phyloP scores from a whole-genome alignment of 2,797 vertebrate species.

The Silurus lanzhouensis region DNA sequence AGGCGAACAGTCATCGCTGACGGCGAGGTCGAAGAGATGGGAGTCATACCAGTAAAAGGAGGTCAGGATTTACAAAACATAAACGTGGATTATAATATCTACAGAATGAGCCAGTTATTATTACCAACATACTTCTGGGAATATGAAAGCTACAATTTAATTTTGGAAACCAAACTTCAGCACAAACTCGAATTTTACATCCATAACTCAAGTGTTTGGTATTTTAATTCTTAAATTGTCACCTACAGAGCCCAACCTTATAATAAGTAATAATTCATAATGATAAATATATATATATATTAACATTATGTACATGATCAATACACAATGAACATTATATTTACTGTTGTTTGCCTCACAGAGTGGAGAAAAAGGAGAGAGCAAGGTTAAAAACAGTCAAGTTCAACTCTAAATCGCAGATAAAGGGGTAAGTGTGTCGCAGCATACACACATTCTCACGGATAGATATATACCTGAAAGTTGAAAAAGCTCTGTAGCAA shows the following conservation, averaged over 20 bases:
- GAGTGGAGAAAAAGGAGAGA: slow-evolving; percentile 96
- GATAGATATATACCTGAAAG: neutral
- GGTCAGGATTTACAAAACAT: slow-evolving; percentile 67
- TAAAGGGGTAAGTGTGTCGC: slow-evolving; percentile 86
- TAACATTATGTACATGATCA: too few species aligned
- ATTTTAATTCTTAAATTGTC: too few species aligned
- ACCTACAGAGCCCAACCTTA: too few species aligned
- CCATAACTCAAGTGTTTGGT: neutral
- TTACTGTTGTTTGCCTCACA: slow-evolving; percentile 59
- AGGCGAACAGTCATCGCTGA: slow-evolving; percentile 88
- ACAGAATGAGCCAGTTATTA: neutral
- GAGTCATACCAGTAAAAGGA: slow-evolving; percentile 97
- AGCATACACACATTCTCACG: neutral
- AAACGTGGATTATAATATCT: neutral
- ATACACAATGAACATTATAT: neutral
- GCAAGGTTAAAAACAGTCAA: slow-evolving; percentile 98
- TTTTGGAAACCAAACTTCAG: neutral
- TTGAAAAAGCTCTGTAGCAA: neutral
- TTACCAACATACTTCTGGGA: neutral
- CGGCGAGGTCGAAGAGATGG: slow-evolving; percentile 91
- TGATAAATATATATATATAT: neutral
- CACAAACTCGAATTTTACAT: neutral
- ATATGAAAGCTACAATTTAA: neutral
- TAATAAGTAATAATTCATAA: neutral
- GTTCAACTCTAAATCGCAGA: slow-evolving; percentile 94